Evolutionary conservation across 2,888 invertebrate species (phyloP), one percentile per base, ranked within the genome.

Genomic region (Ormyrus thymus): DNA sequence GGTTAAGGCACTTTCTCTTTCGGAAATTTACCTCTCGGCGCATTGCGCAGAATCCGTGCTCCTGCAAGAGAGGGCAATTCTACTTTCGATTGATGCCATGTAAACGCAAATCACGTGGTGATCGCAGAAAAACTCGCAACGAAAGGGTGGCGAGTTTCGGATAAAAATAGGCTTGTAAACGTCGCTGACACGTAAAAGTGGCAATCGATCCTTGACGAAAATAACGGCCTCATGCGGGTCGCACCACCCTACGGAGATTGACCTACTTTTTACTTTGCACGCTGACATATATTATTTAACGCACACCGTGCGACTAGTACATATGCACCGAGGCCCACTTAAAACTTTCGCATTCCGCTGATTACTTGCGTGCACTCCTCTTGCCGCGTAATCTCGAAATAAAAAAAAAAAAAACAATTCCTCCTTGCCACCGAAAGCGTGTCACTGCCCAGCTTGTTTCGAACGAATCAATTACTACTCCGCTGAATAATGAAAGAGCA

Each of bases 41-140:
- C 13, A 48, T 7, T 10, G 76, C 76, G 76, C 76, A 76, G 76
- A 76, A 76, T 76, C 76, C 59, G 48, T 46, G 8, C 59, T 43
- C 46, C 11, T 64, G 29, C 43, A 10, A 29, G 46, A 8, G 46
- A 43, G 29, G 15, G 62, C 29, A 51, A 62, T 29, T 62, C 58
- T 48, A 15, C 74, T 74, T 29, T 66, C 59, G 74, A 75, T 75
- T 65, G 51, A 64, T 11, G 11, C 7, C 29, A 29, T 29, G 29
- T 29, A 29, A 29, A 29, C 29, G 29, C 29, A 29, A 29, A 50
- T 75, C 73, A 65, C 73, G 73, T 73, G 73, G 55, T 10, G 45
- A 50, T 48, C 15, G 11, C 48, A 15, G 29, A 13, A 15, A 46
- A 48, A 7, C 11, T 13, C 13, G 11, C 46, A 58, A 48, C 7